A percentile compares a stretch with the other conserved stretches of the same genome.
phyloP scores from a whole-genome alignment of 2,888 invertebrate genomes.

The Campoplex nolae region DNA sequence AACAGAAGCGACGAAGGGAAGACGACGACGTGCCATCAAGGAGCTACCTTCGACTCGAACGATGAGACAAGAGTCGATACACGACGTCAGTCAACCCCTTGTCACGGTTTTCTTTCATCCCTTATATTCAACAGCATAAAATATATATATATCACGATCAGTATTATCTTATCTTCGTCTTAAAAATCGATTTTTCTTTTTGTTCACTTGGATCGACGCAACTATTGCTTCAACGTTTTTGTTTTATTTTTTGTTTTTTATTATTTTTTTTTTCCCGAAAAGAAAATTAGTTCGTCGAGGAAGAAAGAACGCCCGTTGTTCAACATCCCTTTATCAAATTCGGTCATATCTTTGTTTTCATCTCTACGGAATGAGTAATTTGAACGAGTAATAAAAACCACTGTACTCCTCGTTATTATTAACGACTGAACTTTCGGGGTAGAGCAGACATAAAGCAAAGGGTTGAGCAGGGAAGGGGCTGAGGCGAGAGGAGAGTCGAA shows the following conservation, averaged over 20 bases:
- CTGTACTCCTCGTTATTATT: constrained; percentile 53
- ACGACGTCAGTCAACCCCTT: constrained; percentile 45
- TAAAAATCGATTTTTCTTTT: background rate
- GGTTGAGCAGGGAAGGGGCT: background rate
- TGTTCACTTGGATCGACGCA: background rate
- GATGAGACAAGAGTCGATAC: constrained; percentile 44
- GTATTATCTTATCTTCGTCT: background rate
- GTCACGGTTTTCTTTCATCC: constrained; percentile 33
- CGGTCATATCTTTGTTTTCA: constrained; percentile 9
- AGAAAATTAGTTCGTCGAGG: background rate
- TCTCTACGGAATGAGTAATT: background rate
- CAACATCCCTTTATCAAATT: background rate
- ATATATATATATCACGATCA: background rate
- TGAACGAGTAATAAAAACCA: constrained; percentile 34
- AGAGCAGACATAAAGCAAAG: constrained; percentile 13
- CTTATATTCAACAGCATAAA: background rate
- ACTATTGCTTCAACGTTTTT: background rate
- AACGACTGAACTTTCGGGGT: constrained; percentile 57
- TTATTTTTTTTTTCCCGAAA: no score
- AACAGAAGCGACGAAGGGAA: constrained; percentile 1
- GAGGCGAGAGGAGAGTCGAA: constrained; percentile 8
- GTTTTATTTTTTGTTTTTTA: background rate
- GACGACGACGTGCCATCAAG: constrained; percentile 10
- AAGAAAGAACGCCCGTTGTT: background rate
- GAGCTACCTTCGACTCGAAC: constrained; percentile 35